Conservation (phyloP, 2,797 vertebrate species). For the Cyprinella venusta region DNA sequence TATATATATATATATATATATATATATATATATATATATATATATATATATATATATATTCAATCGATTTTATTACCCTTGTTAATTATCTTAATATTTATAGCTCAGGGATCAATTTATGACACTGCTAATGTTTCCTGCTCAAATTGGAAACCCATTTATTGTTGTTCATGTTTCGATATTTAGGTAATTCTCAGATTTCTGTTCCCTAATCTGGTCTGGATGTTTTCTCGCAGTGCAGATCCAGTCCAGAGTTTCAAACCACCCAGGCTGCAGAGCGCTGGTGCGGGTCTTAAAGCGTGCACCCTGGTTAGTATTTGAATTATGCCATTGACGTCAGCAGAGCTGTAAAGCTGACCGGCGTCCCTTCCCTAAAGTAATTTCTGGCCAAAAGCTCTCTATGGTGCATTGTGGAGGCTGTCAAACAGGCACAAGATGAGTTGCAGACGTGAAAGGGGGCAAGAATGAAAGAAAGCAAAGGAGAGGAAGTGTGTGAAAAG, state of each 20-base stretch:
- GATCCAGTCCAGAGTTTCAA: constrained; percentile 73
- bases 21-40: no score
- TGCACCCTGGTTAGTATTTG: constrained; percentile 97
- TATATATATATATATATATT: no score
- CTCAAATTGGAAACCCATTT: neutral
- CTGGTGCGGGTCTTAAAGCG: constrained; percentile 83
- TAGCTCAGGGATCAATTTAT: neutral
- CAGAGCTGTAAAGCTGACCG: constrained; percentile 94
- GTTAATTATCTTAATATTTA: neutral
- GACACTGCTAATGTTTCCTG: neutral
- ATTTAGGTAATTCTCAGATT: neutral
- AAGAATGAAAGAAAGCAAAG: constrained; percentile 13
- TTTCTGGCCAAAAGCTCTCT: constrained; percentile 85
- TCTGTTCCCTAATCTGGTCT: neutral
- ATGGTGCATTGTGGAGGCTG: constrained; percentile 83
- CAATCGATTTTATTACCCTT: neutral
- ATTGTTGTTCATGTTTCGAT: neutral
- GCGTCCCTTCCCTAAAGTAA: constrained; percentile 84
- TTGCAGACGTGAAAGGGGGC: constrained; percentile 66
- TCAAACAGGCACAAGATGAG: constrained; percentile 77
- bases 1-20: no score
- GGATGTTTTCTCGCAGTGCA: neutral
- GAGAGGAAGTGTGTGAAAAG: constrained; percentile 34
- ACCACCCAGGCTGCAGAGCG: constrained; percentile 57
- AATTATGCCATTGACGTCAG: constrained; percentile 99